Percentiles rank a stretch among this genome's conserved stretches.
Conservation (phyloP, 2,888 invertebrate species). For the Trachelus stipa region DNA sequence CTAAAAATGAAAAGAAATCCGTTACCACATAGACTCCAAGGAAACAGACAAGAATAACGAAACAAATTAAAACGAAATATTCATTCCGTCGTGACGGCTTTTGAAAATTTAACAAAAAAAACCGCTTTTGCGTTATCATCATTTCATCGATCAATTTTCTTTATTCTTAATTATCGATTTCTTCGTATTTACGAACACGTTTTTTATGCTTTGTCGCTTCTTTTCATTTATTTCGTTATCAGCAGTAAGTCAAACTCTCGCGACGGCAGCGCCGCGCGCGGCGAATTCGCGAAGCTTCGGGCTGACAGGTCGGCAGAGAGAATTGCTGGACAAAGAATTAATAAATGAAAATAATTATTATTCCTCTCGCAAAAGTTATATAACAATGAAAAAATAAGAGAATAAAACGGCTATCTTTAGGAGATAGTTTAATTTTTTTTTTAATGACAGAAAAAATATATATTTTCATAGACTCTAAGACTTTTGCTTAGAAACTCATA, state of each 20-base stretch:
- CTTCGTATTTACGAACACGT: no score
- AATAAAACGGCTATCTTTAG: no score
- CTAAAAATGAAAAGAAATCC: not conserved
- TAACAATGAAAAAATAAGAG: no score
- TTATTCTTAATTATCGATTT: no score
- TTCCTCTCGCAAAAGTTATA: no score
- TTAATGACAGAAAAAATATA: not conserved
- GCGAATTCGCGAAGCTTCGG: not conserved
- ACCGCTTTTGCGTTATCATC: not conserved
- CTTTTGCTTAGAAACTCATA: no score
- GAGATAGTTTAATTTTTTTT: slow-evolving; percentile 20
- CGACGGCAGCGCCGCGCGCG: not conserved
- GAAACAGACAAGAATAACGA: not conserved
- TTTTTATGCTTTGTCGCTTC: not conserved
- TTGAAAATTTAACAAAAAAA: not conserved
- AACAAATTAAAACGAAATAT: no score
- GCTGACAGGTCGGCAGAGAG: not conserved
- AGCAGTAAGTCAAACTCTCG: no score
- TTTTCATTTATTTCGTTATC: not conserved
- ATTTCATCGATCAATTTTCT: not conserved
- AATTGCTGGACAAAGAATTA: not conserved
- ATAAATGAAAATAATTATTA: not conserved
- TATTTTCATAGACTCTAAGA: not conserved
- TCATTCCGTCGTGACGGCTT: not conserved
- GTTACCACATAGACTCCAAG: not conserved